Base-by-base conservation (phyloP, 2,888 invertebrate species). In the Cantharis nigra region DNA sequence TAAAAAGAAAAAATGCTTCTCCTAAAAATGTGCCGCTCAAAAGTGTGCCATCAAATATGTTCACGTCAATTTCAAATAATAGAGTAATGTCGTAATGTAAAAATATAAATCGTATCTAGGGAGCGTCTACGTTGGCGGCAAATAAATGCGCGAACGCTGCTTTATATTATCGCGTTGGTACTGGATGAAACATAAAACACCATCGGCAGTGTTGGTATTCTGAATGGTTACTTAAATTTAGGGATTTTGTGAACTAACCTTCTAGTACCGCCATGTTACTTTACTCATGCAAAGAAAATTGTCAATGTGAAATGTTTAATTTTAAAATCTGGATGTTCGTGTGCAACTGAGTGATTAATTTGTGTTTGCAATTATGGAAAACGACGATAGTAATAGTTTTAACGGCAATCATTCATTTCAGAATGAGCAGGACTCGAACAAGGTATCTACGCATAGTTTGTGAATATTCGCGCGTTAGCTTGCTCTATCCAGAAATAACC, bases 271-370 rank as follows among this genome's bases (percentile, higher is more conserved):
- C 88, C 89, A 88, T 88, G 86, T 89, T 88, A 83, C 85, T 77
- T 83, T 87, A 85, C 87, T 87, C 88, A 87, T 87, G 87, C 87
- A 87, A 87, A 87, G 87, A 87, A 88, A 88, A 87, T 86, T 87
- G 85, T 85, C 84, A 84, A 81, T 83, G 75, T 74, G 84, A 86
- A 86, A 87, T 87, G 87, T 86, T 85, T 84, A 85, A 82, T 85
- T 83, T 84, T 83, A 78, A 81, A 83, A 81, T 82, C 81, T 81
- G 80, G 81, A 82, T 82, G 81, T 83, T 81, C 83, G 82, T 83
- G 74, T 69, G 79, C 82, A 79, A 82, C 78, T 83, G 81, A 82
- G 80, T 83, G 82, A 79, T 79, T 82, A 81, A 83, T 79, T 81
- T 79, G 72, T 77, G 73, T 81, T 83, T 84, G 83, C 80, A 84